phyloP scores from a whole-genome alignment of 2,797 vertebrate genomes.

The Rallus crepitans region DNA sequence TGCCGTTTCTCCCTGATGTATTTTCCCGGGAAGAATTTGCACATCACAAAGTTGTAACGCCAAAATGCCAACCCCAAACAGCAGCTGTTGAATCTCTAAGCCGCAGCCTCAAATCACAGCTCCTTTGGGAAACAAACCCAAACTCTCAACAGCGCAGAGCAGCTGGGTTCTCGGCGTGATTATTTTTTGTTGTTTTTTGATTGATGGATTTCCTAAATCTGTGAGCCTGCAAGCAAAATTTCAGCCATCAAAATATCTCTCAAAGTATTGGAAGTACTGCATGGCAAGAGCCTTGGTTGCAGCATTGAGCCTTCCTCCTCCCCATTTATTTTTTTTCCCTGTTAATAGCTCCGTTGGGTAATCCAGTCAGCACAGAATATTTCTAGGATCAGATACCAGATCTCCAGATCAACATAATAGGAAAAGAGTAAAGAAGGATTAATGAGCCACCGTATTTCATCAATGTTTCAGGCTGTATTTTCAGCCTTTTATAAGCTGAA shows the following conservation, averaged over 20 bases:
- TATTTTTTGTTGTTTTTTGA: neutral
- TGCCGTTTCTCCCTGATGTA: neutral
- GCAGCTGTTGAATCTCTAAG: neutral
- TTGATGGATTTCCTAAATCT: neutral
- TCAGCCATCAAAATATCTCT: neutral
- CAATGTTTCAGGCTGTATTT: neutral
- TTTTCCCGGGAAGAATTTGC: neutral
- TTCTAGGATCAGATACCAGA: neutral
- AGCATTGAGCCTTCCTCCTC: neutral
- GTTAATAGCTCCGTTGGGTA: neutral
- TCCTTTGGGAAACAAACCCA: neutral
- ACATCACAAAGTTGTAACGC: neutral
- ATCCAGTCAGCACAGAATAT: neutral
- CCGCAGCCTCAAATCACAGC: neutral
- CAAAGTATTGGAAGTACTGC: rapidly evolving
- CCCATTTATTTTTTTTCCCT: neutral
- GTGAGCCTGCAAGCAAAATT: neutral
- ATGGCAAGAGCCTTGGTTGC: neutral
- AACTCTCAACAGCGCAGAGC: neutral
- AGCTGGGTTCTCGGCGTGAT: neutral
- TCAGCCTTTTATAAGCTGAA: neutral
- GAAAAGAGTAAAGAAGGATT: neutral
- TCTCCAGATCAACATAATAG: neutral
- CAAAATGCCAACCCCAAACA: neutral
- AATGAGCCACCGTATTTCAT: neutral